Evolutionary conservation across 1,140 invertebrate species (phyloP), one percentile per base, ranked within the genome.

Genomic region (Drosophila pachea): DNA sequence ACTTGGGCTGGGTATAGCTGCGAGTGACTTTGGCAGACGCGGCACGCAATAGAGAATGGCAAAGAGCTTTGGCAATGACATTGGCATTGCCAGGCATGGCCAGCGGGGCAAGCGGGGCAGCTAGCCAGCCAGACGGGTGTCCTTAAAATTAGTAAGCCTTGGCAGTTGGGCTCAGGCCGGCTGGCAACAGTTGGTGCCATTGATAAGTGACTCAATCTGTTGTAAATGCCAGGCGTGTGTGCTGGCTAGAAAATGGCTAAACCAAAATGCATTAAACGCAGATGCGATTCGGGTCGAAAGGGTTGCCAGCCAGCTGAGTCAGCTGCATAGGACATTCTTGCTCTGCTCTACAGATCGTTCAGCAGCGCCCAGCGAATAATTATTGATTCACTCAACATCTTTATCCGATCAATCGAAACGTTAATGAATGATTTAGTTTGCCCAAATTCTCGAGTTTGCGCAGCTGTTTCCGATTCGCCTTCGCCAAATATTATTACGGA

Each of bases 141-240:
- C 40, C 75, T 74, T 71, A 71, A 78, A 78, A 78, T 78, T 78
- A 74, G 76, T 71, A 74, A 74, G 67, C 78, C 22, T 75, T 74
- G 40, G 56, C 67, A 74, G 68, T 76, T 72, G 48, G 74, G 36
- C 67, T 56, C 52, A 45, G 43, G 9, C 31, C 8, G 45, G 52
- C 60, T 48, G 50, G 49, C 36, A 65, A 42, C 74, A 64, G 59
- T 60, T 58, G 54, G 63, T 45, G 63, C 63, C 67, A 56, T 70
- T 60, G 68, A 70, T 58, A 59, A 70, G 48, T 53, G 68, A 60
- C 63, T 70, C 48, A 66, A 66, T 69, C 62, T 31, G 14, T 7
- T 12, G 40, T 12, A 12, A 7, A 45, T 60, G 35, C 33, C 33
- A 35, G 35, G 52, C 32, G 14, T 47, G 12, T 29, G 9, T 42